These are phyloP conservation scores for Entomyzon cyanotis DNA, from an alignment of 2,113 vertebrate species.

Conservation along the genomic window DNA sequence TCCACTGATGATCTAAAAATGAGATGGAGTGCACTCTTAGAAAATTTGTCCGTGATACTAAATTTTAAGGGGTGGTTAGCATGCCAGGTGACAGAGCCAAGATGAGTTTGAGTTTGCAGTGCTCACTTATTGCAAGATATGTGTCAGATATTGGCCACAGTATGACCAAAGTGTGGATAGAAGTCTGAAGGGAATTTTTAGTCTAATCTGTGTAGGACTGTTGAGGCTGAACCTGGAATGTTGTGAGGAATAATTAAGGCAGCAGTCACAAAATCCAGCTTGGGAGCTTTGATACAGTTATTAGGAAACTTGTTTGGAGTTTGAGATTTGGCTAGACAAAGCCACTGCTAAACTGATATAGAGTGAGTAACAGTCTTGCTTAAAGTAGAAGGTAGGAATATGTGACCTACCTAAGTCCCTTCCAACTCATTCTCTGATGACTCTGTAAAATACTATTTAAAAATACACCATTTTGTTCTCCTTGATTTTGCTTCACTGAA, in stretches of 20 bases:
- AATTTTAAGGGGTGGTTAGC: neutral
- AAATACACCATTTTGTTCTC: neutral
- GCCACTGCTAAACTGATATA: neutral
- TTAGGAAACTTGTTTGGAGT: neutral
- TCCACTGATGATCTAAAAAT: neutral
- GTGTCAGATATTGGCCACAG: neutral
- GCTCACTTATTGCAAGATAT: neutral
- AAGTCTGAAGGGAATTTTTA: neutral
- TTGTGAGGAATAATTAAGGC: neutral
- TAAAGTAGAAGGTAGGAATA: neutral
- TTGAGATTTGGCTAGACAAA: neutral
- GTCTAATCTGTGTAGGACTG: neutral
- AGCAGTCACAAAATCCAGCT: neutral
- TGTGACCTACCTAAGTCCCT: neutral
- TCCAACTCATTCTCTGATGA: neutral
- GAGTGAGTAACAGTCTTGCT: neutral
- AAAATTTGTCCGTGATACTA: neutral
- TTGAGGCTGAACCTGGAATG: neutral
- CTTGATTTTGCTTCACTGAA: neutral
- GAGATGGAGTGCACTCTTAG: neutral
- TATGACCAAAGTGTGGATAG: neutral
- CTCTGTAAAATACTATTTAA: neutral
- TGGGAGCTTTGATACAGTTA: neutral
- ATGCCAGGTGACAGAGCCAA: neutral
- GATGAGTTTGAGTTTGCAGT: neutral